Base-by-base conservation (phyloP, 2,113 vertebrate species). In the Meriones unguiculatus region DNA sequence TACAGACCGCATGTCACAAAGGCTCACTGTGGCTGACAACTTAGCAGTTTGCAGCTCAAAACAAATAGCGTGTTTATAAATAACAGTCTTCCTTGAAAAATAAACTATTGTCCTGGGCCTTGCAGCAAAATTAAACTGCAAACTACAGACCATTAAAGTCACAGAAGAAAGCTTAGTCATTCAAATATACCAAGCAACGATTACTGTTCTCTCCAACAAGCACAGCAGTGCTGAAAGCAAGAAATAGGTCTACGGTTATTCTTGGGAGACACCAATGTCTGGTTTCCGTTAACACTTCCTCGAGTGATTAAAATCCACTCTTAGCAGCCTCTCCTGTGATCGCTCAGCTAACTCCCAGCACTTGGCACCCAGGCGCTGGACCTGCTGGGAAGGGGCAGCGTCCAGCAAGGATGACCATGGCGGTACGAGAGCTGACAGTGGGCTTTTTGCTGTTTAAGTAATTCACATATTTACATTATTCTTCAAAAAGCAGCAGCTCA, bases 111-210 rank as follows among this genome's bases (percentile, higher is more conserved):
- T 73, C 78, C 70, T n/a, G 20, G 93, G 52, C 73, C 91, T 92
- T 72, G 69, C 41, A 95, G 93, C 28, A 89, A 91, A 94, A 97
- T 73, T 93, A 94, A 93, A 94, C 59, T 70, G 57, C 90, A 87
- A 80, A 84, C 64, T 65, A 80, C 12, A 10, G 59, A 62, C 75
- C 73, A 81, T 52, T 93, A 65, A 81, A 81, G 52, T 87, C 93
- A 85, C 30, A 12, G 65, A 59, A 88, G 64, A 92, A 90, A 80
- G 59, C 28, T 87, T 10, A 89, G 77, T 32, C 30, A 67, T 46
- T 82, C 82, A 46, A 25, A 38, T 35, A 77, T 2, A 57, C 54
- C 10, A 57, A 82, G 64, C 70, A 76, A 52, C 54, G 5, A 52
- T 41, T 5, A 52, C 28, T 4, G 25, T 14, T 92, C 25, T 13